These are phyloP conservation scores for Desoria tigrina DNA, from an alignment of 2,888 invertebrate genomes.

Conservation along the genomic window DNA sequence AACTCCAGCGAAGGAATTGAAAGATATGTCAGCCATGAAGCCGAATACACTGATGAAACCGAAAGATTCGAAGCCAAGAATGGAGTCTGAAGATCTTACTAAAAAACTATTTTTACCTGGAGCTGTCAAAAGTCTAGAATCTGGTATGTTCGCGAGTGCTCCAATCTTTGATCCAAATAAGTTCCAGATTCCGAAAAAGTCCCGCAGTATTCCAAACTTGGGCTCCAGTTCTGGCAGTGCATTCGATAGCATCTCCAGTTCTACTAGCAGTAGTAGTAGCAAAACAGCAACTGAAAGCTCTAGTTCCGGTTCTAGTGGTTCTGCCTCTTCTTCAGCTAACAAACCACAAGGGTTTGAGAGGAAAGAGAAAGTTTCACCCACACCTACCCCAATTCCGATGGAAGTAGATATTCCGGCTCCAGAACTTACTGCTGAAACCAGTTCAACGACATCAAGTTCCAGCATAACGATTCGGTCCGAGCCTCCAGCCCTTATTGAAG, in stretches of 20 bases:
- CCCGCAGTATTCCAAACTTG: constrained; percentile 14
- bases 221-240: constrained; percentile 12
- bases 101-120: constrained; percentile 45
- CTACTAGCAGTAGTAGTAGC: not conserved
- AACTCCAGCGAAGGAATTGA: constrained; percentile 27
- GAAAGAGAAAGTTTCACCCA: constrained; percentile 16
- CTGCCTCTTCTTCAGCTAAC: not conserved
- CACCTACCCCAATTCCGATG: constrained; percentile 18
- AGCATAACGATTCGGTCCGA: constrained; percentile 6
- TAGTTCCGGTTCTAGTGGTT: not conserved
- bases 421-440: constrained; percentile 2
- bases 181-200: constrained; percentile 53
- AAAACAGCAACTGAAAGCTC: not conserved
- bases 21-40: constrained; percentile 28
- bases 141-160: constrained; percentile 38
- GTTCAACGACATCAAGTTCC: constrained; percentile 19
- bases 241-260: not conserved
- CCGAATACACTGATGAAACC: constrained; percentile 26
- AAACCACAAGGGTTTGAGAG: constrained; percentile 8
- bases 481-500: constrained; percentile 14
- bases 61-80: constrained; percentile 18
- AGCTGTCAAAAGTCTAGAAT: constrained; percentile 32
- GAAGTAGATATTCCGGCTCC: constrained; percentile 13
- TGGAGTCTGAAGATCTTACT: constrained; percentile 44
- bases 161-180: constrained; percentile 48